phyloP scores from a whole-genome alignment of 2,797 vertebrate species.

The Parauchenoglanis ngamensis region DNA sequence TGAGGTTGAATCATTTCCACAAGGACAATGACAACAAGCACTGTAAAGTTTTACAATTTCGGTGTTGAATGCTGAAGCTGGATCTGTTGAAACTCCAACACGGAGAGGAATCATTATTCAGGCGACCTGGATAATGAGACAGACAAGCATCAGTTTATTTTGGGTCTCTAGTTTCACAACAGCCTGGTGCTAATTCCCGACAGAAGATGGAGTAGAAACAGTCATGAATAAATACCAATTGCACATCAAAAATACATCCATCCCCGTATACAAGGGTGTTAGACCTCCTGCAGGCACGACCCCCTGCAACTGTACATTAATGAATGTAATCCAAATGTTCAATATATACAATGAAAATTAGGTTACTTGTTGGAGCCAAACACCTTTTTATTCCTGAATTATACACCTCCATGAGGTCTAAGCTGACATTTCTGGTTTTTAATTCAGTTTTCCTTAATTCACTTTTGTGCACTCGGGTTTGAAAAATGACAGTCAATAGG shows the following conservation, averaged over 20 bases:
- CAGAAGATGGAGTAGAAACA: neutral
- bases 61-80: neutral
- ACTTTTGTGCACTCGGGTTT: too few species aligned
- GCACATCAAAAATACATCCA: neutral
- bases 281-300: too few species aligned
- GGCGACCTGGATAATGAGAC: neutral
- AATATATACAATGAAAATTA: neutral
- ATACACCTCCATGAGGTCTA: neutral
- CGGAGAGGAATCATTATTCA: neutral
- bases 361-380: neutral
- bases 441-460: neutral
- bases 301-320: too few species aligned
- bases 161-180: neutral
- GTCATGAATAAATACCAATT: neutral
- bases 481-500: too few species aligned
- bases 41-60: too few species aligned
- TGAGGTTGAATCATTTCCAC: neutral
- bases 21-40: neutral
- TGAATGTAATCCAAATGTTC: neutral
- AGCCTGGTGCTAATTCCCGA: neutral
- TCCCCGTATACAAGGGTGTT: neutral
- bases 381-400: neutral
- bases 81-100: constrained; percentile 7
- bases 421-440: neutral
- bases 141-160: neutral